Evolutionary conservation across 2,888 invertebrate genomes (phyloP).

Genomic region (Acronicta psi): DNA sequence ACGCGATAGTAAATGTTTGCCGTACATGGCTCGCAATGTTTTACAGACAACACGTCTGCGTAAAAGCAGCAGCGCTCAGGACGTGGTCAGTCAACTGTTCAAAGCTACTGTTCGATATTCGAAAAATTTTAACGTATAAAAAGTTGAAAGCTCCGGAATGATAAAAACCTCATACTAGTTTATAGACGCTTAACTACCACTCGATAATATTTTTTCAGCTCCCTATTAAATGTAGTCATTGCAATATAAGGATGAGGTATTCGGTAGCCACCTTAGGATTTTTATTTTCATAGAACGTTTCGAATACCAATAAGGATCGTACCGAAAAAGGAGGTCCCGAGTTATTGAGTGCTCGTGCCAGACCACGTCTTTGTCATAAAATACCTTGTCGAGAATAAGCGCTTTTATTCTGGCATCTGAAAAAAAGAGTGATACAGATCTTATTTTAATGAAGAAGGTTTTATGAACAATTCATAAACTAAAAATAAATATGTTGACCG

Average conservation of each 20-base stretch:
- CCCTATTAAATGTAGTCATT: conserved; percentile 79
- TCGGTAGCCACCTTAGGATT: conserved; percentile 79
- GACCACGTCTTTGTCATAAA: conserved; percentile 74
- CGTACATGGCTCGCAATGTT: conserved; percentile 37
- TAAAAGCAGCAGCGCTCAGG: conserved; percentile 20
- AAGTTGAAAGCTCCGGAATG: conserved; percentile 60
- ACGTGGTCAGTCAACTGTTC: conserved; percentile 45
- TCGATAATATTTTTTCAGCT: conserved; percentile 73
- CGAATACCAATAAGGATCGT: conserved; percentile 74
- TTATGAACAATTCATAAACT: conserved; percentile 75
- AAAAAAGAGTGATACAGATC: conserved; percentile 70
- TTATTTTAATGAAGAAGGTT: conserved; percentile 75
- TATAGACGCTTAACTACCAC: conserved; percentile 67
- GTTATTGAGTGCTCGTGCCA: conserved; percentile 73
- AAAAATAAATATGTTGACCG: conserved; percentile 81
- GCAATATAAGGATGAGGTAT: conserved; percentile 84
- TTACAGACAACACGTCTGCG: conserved; percentile 35
- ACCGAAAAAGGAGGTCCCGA: conserved; percentile 81
- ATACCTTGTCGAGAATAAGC: conserved; percentile 71
- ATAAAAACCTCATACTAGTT: conserved; percentile 74
- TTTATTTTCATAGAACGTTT: conserved; percentile 79
- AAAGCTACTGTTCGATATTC: conserved; percentile 55
- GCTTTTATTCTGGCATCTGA: conserved; percentile 59
- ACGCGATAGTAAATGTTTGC: conserved; percentile 32
- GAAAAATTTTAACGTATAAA: conserved; percentile 61